Base-by-base conservation (phyloP, 2,797 vertebrate genomes). In the Sebastes diploproa region DNA sequence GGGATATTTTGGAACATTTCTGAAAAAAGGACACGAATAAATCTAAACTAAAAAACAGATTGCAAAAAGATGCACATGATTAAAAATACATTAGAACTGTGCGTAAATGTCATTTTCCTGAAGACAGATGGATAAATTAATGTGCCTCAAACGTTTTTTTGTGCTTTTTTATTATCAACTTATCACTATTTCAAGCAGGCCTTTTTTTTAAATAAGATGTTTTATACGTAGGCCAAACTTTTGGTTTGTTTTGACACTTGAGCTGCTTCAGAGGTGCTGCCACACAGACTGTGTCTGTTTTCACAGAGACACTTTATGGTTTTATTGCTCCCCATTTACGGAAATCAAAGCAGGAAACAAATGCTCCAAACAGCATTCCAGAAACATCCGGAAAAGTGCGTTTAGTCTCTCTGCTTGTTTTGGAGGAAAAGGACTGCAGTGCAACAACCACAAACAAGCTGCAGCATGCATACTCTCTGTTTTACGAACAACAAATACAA, bases 271-370 rank as follows among this genome's bases (percentile, higher is more conserved):
- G 68, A 63, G 34, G 34, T 36, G 81, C 77, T 81, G 86, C 72
- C 42, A 36, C 66, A 10, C 52, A 52, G 2, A 66, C 69, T 34
- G 30, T 11, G 78, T 20, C 1, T 94, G 91, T 94, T 95, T 93
- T 93, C 85, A 83, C 91, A 93, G 89, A 59, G 83, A 65, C 50
- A 7, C 3, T 93, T 95, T 94, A 95, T 94, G 93, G 92, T 29
- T 95, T 94, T 94, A 94, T 94, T 83, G 93, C 94, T 89, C 90
- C 79, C 89, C 88, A 86, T 93, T 90, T 93, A 94, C 89, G 92
- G 91, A 94, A 93, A 93, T 94, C 91, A 94, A 94, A 94, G 93
- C 90, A 91, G 92, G 93, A 94, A 93, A 92, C 93, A 95, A 94
- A 94, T 85, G 93, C 56, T 90, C 86, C 88, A 76, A 80, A 83